Evolutionary conservation across 2,888 invertebrate species (phyloP).

Genomic region (Hymenopus coronatus): DNA sequence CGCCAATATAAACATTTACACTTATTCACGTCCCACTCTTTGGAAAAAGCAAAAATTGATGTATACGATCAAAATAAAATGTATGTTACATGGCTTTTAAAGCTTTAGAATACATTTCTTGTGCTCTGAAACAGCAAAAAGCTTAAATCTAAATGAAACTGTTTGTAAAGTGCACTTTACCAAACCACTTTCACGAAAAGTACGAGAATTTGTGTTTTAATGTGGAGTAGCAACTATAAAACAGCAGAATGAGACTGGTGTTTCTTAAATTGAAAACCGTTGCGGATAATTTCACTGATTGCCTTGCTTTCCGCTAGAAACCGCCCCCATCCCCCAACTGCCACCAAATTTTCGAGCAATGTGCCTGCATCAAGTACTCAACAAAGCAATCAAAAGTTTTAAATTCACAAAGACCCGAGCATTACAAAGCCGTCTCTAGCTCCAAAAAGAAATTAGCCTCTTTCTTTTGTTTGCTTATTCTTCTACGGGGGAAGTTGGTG

Average conservation of each 20-base stretch:
- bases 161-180: background rate
- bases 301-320: background rate
- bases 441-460: background rate
- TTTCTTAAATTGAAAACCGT: background rate
- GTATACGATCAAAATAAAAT: no score
- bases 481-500: background rate
- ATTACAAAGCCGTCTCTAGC: background rate
- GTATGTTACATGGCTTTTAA: no score
- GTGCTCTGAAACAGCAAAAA: background rate
- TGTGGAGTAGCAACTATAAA: background rate
- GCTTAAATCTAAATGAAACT: background rate
- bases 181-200: background rate
- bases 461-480: background rate
- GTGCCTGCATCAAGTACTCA: background rate
- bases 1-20: no score
- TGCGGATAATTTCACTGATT: background rate
- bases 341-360: background rate
- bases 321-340: no score
- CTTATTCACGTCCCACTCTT: no score
- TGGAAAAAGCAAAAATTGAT: no score
- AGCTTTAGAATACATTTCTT: background rate
- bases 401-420: background rate
- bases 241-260: background rate
- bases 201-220: background rate
- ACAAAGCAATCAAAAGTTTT: background rate